Conservation (phyloP, 2,113 vertebrate species). For the Notechis scutatus region DNA sequence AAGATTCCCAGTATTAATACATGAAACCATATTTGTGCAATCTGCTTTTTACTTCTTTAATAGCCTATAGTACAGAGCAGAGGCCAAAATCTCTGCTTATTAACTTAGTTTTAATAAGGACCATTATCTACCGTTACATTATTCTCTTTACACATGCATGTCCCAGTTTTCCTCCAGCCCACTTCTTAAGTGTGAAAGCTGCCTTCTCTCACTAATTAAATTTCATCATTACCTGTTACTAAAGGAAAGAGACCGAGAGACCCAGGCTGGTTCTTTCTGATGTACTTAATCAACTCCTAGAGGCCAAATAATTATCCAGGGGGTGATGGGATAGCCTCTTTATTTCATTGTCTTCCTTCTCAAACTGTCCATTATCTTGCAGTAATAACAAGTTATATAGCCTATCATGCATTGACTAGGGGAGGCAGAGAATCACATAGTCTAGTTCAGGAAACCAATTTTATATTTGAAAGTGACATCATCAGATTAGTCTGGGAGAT, state of each 20-base stretch:
- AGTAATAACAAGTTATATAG: constrained; percentile 22
- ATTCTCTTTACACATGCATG: constrained; percentile 35
- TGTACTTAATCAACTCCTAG: constrained; percentile 59
- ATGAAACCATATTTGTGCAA: constrained; percentile 39
- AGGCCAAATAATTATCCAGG: constrained; percentile 55
- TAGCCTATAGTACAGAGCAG: constrained; percentile 45
- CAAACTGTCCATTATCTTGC: not conserved
- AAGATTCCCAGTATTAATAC: constrained; percentile 42
- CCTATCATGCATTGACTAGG: not conserved
- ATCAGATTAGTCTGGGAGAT: not conserved
- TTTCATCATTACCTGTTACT: constrained; percentile 64
- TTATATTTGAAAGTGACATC: not conserved
- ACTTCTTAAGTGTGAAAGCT: constrained; percentile 60
- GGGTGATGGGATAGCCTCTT: constrained; percentile 13
- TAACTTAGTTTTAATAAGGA: constrained; percentile 62
- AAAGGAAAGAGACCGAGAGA: constrained; percentile 63
- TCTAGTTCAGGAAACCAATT: not conserved
- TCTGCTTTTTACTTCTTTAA: constrained; percentile 45
- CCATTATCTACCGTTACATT: constrained; percentile 47
- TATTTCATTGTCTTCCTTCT: not conserved
- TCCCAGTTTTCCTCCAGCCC: constrained; percentile 47
- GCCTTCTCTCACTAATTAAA: constrained; percentile 71
- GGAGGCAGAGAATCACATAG: not conserved
- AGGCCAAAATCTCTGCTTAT: constrained; percentile 50
- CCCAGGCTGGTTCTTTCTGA: constrained; percentile 58